phyloP scores from a whole-genome alignment of 2,888 invertebrate species.

The Morpho helenor region DNA sequence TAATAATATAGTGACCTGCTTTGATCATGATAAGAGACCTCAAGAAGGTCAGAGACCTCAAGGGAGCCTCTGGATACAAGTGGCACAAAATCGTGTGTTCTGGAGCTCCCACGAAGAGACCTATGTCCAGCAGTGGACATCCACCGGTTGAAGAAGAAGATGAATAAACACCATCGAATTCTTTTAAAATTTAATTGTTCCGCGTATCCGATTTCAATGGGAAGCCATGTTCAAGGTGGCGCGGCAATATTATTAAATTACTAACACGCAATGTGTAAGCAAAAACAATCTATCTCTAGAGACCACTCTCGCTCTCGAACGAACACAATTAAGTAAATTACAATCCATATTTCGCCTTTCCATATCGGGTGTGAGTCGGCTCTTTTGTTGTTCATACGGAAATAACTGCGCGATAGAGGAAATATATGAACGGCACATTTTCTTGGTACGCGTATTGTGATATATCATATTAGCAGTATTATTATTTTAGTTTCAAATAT shows the following conservation, averaged over 20 bases:
- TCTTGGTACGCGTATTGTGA: too few species aligned
- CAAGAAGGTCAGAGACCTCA: too few species aligned
- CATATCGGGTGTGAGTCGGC: neutral
- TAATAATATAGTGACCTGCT: too few species aligned
- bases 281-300: conserved; percentile 18
- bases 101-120: too few species aligned
- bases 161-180: neutral
- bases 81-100: too few species aligned
- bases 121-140: too few species aligned
- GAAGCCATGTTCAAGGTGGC: conserved; percentile 14
- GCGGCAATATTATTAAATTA: conserved; percentile 19
- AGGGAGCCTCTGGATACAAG: too few species aligned
- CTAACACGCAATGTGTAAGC: neutral
- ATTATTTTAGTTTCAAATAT: too few species aligned
- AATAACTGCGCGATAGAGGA: neutral
- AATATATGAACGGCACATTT: neutral
- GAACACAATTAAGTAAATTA: conserved; percentile 22
- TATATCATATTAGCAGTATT: too few species aligned
- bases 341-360: conserved; percentile 18
- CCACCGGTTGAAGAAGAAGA: too few species aligned
- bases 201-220: conserved; percentile 4
- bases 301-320: conserved; percentile 20
- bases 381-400: conserved; percentile 1
- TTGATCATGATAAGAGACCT: too few species aligned
- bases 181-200: too few species aligned